These are phyloP conservation scores for Acheta domesticus DNA, from an alignment of 2,888 invertebrate genomes.

Conservation along the genomic window DNA sequence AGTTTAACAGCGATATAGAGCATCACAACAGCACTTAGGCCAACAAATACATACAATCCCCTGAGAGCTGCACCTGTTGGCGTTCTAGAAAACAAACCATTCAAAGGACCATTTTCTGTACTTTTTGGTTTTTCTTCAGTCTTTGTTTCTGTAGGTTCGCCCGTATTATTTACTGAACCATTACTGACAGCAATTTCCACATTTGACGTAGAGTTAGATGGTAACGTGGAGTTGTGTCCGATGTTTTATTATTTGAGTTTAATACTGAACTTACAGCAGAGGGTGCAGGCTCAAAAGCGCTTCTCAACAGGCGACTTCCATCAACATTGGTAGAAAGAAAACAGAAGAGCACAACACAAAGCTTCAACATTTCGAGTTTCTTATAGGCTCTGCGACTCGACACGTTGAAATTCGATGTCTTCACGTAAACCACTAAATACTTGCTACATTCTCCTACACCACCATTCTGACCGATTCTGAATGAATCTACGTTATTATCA, in stretches of 20 bases:
- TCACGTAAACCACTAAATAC: too few species aligned
- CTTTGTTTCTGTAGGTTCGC: too few species aligned
- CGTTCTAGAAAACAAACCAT: neutral
- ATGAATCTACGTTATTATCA: neutral
- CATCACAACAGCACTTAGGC: slow-evolving; percentile 45
- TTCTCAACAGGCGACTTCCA: neutral
- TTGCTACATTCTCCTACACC: too few species aligned
- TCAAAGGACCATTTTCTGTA: too few species aligned
- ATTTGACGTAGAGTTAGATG: too few species aligned
- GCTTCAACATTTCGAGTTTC: neutral
- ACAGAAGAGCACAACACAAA: neutral
- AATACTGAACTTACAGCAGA: neutral
- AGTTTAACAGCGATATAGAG: slow-evolving; percentile 37
- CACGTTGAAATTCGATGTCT: too few species aligned
- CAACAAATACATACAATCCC: slow-evolving; percentile 47
- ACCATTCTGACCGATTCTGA: too few species aligned
- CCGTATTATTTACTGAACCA: too few species aligned
- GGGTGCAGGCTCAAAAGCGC: neutral
- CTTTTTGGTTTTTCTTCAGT: too few species aligned
- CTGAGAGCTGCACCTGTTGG: slow-evolving; percentile 44
- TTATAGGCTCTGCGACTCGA: too few species aligned
- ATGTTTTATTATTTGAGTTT: neutral
- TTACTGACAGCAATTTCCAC: too few species aligned
- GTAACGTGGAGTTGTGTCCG: too few species aligned
- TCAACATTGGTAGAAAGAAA: neutral